Conservation (phyloP, 1,140 invertebrate genomes). For the Caenorhabditis remanei region DNA sequence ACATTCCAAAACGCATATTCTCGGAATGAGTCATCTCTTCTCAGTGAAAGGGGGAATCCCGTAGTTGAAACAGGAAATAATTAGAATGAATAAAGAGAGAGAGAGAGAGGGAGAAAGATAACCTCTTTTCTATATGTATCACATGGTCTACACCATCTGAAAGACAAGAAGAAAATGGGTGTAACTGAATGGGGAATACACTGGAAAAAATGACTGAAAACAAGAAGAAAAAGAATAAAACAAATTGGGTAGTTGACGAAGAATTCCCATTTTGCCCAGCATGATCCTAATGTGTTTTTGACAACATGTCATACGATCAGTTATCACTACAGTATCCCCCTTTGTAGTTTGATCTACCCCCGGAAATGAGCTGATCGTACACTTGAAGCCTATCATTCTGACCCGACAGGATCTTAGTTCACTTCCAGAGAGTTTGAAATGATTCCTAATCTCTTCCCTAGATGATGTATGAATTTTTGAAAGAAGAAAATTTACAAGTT, state of each 20-base stretch:
- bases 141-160: too few relatives aligned
- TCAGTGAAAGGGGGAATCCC: not conserved
- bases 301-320: too few relatives aligned
- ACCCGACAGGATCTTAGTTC: not conserved
- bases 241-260: too few relatives aligned
- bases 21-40: slow-evolving; percentile 25
- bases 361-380: not conserved
- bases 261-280: too few relatives aligned
- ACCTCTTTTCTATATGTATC: slow-evolving; percentile 26
- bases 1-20: slow-evolving; percentile 15
- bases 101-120: not conserved
- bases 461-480: not conserved
- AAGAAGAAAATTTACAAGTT: not conserved
- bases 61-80: slow-evolving; percentile 52
- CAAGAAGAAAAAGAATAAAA: too few relatives aligned
- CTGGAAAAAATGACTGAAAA: not conserved
- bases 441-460: not conserved
- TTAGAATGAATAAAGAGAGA: slow-evolving; percentile 12
- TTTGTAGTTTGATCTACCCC: too few relatives aligned
- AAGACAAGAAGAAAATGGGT: not conserved
- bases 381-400: not conserved
- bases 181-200: not conserved
- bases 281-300: too few relatives aligned
- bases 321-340: too few relatives aligned
- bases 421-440: not conserved